Evolutionary conservation across 2,888 invertebrate genomes (phyloP).

Genomic region (Aphidoletes aphidimyza): DNA sequence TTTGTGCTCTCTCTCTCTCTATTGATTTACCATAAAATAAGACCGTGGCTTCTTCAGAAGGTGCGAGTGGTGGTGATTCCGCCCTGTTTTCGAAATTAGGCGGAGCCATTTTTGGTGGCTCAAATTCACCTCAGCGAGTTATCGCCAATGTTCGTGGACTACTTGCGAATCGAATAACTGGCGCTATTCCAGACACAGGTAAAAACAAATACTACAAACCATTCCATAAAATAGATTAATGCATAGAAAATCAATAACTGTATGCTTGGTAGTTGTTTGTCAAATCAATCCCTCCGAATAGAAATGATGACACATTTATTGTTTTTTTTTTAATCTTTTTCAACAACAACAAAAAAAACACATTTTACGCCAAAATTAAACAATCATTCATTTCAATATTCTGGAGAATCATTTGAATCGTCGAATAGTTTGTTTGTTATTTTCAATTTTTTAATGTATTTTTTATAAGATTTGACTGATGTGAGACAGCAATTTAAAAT

Average conservation of each 20-base stretch:
- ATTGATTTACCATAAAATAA: conserved; percentile 54
- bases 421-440: no score
- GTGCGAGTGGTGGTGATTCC: conserved; percentile 67
- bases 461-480: no score
- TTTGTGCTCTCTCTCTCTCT: conserved; percentile 43
- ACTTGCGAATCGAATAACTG: conserved; percentile 76
- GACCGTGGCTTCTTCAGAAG: conserved; percentile 67
- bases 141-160: conserved; percentile 80
- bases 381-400: no score
- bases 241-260: conserved; percentile 38
- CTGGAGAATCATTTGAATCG: no score
- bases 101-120: conserved; percentile 76
- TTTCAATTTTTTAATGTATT: no score
- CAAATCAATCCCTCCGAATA: not conserved
- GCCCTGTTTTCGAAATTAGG: conserved; percentile 75
- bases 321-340: not conserved
- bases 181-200: conserved; percentile 80
- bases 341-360: no score
- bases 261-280: not conserved
- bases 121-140: conserved; percentile 76
- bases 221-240: not conserved
- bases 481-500: no score
- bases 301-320: conserved; percentile 9
- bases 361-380: no score
- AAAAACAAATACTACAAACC: conserved; percentile 55